phyloP scores from a whole-genome alignment of 2,113 vertebrate genomes.

The Eira barbara region DNA sequence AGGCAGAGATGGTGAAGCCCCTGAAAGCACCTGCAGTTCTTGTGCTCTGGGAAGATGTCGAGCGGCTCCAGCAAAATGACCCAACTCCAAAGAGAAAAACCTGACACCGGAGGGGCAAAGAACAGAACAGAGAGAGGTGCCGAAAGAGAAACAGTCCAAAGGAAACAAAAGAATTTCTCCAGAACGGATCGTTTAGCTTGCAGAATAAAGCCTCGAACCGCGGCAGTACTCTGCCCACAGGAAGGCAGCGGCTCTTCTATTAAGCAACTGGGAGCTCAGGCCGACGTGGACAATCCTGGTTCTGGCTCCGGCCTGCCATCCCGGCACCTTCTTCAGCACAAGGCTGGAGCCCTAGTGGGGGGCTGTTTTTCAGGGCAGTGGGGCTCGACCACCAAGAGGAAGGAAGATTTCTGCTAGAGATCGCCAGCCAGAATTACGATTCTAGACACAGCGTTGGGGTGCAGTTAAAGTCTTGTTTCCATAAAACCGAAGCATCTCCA shows the following conservation, averaged over 20 bases:
- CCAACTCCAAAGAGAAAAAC: background rate
- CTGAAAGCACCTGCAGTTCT: background rate
- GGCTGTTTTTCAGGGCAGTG: background rate
- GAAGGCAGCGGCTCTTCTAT: background rate
- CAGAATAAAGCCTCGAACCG: background rate
- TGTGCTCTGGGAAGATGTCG: background rate
- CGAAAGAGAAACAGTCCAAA: background rate
- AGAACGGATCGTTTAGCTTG: background rate
- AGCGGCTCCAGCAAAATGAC: background rate
- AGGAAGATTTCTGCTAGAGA: background rate
- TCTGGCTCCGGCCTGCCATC: background rate
- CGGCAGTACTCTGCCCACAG: background rate
- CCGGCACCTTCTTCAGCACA: background rate
- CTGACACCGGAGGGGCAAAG: background rate
- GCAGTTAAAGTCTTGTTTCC: constrained; percentile 37
- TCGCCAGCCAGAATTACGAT: background rate
- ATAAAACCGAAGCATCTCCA: background rate
- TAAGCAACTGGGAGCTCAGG: background rate
- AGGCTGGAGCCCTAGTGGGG: background rate
- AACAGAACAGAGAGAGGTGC: background rate
- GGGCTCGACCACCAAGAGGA: background rate
- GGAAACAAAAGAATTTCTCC: background rate
- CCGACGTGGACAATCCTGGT: background rate
- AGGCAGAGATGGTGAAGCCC: background rate
- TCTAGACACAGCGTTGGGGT: constrained; percentile 34